Evolutionary conservation across 1,140 invertebrate species (phyloP).

Genomic region (Cydia fagiglandana): DNA sequence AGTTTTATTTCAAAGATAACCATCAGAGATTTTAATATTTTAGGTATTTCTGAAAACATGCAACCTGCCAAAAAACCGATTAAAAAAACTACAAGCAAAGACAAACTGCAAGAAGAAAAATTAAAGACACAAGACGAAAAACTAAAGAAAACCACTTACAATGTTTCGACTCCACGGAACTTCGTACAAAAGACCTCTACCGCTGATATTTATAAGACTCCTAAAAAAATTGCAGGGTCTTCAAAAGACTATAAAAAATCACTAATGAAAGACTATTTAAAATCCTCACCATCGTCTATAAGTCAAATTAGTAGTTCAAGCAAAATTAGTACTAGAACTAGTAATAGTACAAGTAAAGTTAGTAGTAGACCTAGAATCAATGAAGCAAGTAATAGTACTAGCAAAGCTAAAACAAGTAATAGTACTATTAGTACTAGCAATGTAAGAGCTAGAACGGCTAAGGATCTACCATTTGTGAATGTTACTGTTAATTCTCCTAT

Average conservation of each 20-base stretch:
- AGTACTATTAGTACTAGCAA: not conserved
- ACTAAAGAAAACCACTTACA: constrained; percentile 49
- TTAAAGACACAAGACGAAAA: constrained; percentile 52
- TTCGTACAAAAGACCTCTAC: constrained; percentile 55
- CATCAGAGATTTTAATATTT: not conserved
- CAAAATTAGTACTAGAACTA: not conserved
- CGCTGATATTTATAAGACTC: constrained; percentile 65
- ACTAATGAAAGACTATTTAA: constrained; percentile 59
- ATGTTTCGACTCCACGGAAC: constrained; percentile 53
- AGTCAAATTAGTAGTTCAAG: constrained; percentile 41
- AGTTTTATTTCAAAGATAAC: not conserved
- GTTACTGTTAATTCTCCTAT: constrained; percentile 71
- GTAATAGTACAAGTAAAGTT: not conserved
- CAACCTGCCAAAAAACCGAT: constrained; percentile 35
- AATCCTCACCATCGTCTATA: constrained; percentile 52
- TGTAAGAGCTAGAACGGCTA: constrained; percentile 34
- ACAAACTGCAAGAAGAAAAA: constrained; percentile 46
- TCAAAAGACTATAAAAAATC: constrained; percentile 43
- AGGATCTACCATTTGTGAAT: constrained; percentile 50
- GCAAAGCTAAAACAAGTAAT: constrained; percentile 2
- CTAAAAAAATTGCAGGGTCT: constrained; percentile 48
- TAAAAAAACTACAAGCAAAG: constrained; percentile 42
- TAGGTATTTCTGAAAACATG: constrained; percentile 9
- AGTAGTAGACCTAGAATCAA: not conserved
- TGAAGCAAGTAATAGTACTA: not conserved